These are phyloP conservation scores for Aleiodes testaceus DNA, from an alignment of 2,888 invertebrate genomes.

Conservation along the genomic window DNA sequence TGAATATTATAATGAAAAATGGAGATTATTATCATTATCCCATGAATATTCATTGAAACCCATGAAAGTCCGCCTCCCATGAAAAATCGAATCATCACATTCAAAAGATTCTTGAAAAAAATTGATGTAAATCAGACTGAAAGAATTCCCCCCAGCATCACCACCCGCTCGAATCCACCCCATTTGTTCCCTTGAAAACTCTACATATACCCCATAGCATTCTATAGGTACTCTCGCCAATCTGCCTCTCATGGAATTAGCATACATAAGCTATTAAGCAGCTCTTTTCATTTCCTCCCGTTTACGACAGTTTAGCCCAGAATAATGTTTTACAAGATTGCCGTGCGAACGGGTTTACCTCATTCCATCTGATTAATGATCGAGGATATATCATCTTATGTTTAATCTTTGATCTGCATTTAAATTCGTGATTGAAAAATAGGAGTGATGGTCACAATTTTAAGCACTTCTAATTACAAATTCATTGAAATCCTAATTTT, in stretches of 20 bases:
- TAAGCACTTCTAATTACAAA: too few relatives aligned
- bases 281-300: slow-evolving; percentile 74
- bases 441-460: too few relatives aligned
- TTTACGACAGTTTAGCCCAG: slow-evolving; percentile 73
- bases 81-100: slow-evolving; percentile 38
- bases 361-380: slow-evolving; percentile 36
- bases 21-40: slow-evolving; percentile 34
- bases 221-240: slow-evolving; percentile 65
- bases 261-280: slow-evolving; percentile 73
- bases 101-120: slow-evolving; percentile 5
- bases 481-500: too few relatives aligned
- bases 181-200: slow-evolving; percentile 28
- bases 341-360: slow-evolving; percentile 64
- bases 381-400: slow-evolving; percentile 38
- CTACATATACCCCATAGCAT: slow-evolving; percentile 12
- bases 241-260: slow-evolving; percentile 68
- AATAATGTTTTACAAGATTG: slow-evolving; percentile 72
- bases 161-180: slow-evolving; percentile 28
- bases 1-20: slow-evolving; percentile 27
- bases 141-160: slow-evolving; percentile 7
- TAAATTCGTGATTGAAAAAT: neutral
- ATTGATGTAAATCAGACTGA: neutral
- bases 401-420: neutral
- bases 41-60: slow-evolving; percentile 33
- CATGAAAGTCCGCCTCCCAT: too few relatives aligned